These are phyloP conservation scores for Aleadryas rufinucha DNA, from an alignment of 2,113 vertebrate species.

Conservation along the genomic window DNA sequence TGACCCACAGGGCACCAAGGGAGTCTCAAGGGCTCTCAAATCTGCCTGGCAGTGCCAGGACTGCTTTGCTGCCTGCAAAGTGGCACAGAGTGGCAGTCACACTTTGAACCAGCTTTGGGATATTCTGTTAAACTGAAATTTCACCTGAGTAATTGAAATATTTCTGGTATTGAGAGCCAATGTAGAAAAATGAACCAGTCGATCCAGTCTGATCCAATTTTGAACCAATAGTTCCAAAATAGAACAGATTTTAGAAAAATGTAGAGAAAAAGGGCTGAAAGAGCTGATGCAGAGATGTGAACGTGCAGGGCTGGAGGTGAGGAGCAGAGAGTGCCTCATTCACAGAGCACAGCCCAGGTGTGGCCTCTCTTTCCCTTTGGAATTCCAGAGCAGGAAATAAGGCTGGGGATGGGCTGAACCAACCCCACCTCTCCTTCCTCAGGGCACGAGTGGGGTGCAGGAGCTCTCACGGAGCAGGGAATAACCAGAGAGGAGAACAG, in stretches of 20 bases:
- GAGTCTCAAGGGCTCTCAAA: background rate
- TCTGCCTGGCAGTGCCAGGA: background rate
- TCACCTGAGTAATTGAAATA: background rate
- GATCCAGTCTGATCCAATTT: background rate
- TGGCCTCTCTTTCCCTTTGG: too few species aligned
- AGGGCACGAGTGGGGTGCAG: rapidly evolving
- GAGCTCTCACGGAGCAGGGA: background rate
- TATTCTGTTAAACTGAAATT: background rate
- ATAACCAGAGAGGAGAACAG: background rate
- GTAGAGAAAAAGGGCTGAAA: background rate
- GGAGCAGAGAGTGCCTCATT: background rate
- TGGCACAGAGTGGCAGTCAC: background rate
- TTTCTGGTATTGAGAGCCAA: background rate
- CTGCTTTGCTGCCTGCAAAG: background rate
- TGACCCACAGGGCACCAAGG: background rate
- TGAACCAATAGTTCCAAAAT: background rate
- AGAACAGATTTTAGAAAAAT: background rate
- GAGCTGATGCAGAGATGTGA: background rate
- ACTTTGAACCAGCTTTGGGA: background rate
- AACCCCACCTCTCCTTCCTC: background rate
- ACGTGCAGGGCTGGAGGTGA: background rate
- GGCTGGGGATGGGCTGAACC: background rate
- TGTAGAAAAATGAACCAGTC: background rate
- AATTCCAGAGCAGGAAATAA: background rate
- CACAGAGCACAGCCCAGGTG: background rate